A percentile compares a stretch with the other conserved stretches of the same genome.
phyloP scores from a whole-genome alignment of 2,113 vertebrate species.

The Cyanoderma ruficeps region DNA sequence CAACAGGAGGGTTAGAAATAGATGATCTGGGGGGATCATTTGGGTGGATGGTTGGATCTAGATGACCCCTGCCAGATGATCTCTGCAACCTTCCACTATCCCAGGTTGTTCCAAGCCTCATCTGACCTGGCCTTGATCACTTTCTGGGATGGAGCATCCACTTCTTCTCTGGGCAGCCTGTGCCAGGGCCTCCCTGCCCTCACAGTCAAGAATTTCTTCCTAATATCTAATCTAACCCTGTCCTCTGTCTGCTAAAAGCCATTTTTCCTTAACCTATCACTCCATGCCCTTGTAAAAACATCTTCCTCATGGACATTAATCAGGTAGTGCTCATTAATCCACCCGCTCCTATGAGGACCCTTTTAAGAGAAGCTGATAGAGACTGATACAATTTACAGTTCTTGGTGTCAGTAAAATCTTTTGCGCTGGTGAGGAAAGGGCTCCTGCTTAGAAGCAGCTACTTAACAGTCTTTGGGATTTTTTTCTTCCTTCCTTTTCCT shows the following conservation, averaged over 20 bases:
- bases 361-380: neutral
- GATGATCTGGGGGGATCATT: too few relatives aligned
- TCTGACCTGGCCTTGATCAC: neutral
- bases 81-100: neutral
- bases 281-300: neutral
- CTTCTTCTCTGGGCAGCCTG: neutral
- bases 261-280: neutral
- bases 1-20: neutral
- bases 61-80: neutral
- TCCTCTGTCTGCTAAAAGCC: neutral
- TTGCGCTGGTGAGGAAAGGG: neutral
- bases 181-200: accelerated
- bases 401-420: neutral
- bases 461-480: neutral
- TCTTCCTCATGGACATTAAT: neutral
- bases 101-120: neutral
- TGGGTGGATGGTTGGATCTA: neutral
- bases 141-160: neutral
- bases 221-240: too few relatives aligned
- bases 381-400: neutral
- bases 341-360: neutral
- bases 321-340: neutral
- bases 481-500: neutral
- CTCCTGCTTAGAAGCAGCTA: neutral
- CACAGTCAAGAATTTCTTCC: neutral